These are phyloP conservation scores for Psittacula echo DNA, from an alignment of 2,797 vertebrate genomes.

Conservation along the genomic window DNA sequence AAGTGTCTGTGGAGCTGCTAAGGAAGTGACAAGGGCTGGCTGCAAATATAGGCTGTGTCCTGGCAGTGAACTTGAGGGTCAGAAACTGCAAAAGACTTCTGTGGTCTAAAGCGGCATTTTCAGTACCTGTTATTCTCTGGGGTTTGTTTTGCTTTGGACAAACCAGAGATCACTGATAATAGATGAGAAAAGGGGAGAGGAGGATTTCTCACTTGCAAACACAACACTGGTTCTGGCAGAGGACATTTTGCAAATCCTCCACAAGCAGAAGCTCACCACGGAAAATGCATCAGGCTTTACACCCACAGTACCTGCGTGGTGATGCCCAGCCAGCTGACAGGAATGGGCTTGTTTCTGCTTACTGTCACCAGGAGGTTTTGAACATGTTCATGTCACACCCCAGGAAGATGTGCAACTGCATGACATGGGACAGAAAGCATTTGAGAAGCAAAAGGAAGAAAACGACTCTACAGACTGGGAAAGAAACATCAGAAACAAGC, in stretches of 20 bases:
- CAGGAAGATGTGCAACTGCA: not conserved
- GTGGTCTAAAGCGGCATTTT: not conserved
- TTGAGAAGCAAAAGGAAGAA: not conserved
- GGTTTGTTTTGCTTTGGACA: constrained; percentile 24
- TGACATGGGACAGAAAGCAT: not conserved
- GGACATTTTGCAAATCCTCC: not conserved
- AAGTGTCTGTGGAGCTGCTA: not conserved
- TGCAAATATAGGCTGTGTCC: not conserved
- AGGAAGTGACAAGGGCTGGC: constrained; percentile 1
- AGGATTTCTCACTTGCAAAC: not conserved
- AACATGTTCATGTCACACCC: not conserved
- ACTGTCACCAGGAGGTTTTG: not conserved
- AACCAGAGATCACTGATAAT: not conserved
- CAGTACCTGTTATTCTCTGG: not conserved
- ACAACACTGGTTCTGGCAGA: not conserved
- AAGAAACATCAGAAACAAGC: not conserved
- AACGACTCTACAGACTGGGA: not conserved
- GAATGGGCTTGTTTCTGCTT: not conserved
- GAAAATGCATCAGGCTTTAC: not conserved
- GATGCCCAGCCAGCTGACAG: not conserved
- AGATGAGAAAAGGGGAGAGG: not conserved
- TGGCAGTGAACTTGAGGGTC: constrained; percentile 4
- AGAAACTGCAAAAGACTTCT: not conserved
- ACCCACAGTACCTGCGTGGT: not conserved
- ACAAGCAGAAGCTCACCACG: not conserved